Evolutionary conservation across 1,140 invertebrate genomes (phyloP), one percentile per base, ranked within the genome.

Genomic region (Drosophila sp.): DNA sequence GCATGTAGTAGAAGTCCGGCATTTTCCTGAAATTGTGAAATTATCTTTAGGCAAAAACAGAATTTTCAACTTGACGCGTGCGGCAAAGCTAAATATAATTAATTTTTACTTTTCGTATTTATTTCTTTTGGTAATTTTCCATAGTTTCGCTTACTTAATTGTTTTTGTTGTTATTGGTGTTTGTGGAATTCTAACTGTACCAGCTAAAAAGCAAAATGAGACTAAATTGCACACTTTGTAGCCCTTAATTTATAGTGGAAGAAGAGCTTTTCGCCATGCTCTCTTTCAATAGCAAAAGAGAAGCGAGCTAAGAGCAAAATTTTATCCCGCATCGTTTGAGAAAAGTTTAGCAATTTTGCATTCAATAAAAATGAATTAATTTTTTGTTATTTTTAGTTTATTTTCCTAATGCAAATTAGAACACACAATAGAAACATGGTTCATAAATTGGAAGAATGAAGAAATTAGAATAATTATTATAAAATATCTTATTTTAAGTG

Each of bases 1-100:
- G 93, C 63, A 95, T 91, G 91, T 96, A 95, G 92, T 96, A 96
- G 58, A 96, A 92, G 79, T 92, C 91, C 64, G 91, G 67, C 70
- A 82, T 90, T 25, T 10, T 72, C 23, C 33, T 60, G 10, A n/a
- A 33, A 44, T 11, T 50, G 27, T 11, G 23, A 17, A 17, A 30
- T 50, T 50, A 50, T 50, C 27, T 50, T 50, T 50, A 50, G 7
- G 10, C 3, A 2, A 8, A 25, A 8, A 23, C 1, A 23, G 7
- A 2, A 23, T 23, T 17, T 17, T 2, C 44, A 50, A n/a, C 3
- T 27, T 50, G 44, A 50, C 7, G 23, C 7, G 1, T 4, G 0
- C 3, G n/a, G 3, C 11, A 41, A 17, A 3, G 40, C 23, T 47
- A 25, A 17, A 8, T 47, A 23, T 50, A 25, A 23, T 25, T 47